phyloP scores from a whole-genome alignment of 2,113 vertebrate species.

The Chloropsis hardwickii region DNA sequence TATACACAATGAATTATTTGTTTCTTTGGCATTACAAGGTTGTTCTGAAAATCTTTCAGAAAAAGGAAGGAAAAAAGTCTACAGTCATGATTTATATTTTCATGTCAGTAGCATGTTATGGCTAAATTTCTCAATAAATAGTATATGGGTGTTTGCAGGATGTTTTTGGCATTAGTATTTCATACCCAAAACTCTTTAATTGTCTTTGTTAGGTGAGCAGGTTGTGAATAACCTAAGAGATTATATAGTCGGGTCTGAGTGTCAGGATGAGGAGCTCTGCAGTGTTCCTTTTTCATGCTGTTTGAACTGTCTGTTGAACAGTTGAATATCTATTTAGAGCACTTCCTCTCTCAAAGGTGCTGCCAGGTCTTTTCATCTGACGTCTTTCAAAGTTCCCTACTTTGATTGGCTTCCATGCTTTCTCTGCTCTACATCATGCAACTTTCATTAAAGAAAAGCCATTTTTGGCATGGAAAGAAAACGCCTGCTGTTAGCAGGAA shows the following conservation, averaged over 20 bases:
- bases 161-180: not conserved
- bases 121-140: not conserved
- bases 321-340: not conserved
- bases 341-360: not conserved
- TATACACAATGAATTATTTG: not conserved
- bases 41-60: not conserved
- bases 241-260: not conserved
- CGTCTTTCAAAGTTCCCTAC: not conserved
- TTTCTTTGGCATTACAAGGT: not conserved
- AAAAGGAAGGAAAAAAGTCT: not conserved
- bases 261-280: not conserved
- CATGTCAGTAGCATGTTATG: not conserved
- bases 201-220: not conserved
- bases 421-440: not conserved
- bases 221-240: not conserved
- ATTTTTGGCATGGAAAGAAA: not conserved
- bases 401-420: conserved; percentile 16
- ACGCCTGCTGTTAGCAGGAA: not conserved
- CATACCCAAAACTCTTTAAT: accelerated
- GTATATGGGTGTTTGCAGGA: not conserved
- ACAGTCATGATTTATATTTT: not conserved
- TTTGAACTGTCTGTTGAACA: not conserved
- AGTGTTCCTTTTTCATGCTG: not conserved
- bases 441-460: conserved; percentile 29
- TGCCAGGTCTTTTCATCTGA: not conserved